A percentile compares a stretch with the other conserved stretches of the same genome.
Evolutionary conservation across 2,888 invertebrate genomes (phyloP).

Genomic region (Drosophila gaucha): DNA sequence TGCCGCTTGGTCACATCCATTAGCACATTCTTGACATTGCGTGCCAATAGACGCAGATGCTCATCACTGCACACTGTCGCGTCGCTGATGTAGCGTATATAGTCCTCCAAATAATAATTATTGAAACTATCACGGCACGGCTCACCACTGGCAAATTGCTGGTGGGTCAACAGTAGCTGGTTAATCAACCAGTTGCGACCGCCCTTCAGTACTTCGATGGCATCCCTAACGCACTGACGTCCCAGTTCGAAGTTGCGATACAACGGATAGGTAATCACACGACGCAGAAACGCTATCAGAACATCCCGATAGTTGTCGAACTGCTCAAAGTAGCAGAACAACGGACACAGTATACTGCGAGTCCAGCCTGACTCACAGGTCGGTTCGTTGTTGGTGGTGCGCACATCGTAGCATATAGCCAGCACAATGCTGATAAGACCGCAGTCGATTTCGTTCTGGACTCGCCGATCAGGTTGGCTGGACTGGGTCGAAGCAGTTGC

Average conservation of each 20-base stretch:
- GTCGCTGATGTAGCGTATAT: conserved; percentile 78
- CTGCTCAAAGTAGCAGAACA: conserved; percentile 81
- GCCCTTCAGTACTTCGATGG: conserved; percentile 78
- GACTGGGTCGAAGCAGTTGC: neutral
- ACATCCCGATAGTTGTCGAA: conserved; percentile 77
- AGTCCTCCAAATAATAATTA: conserved; percentile 79
- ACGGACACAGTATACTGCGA: conserved; percentile 80
- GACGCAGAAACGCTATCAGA: conserved; percentile 81
- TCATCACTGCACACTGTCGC: conserved; percentile 56
- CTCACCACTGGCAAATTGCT: conserved; percentile 68
- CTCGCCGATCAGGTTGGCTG: conserved; percentile 42
- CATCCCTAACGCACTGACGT: conserved; percentile 78
- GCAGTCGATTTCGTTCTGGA: conserved; percentile 78
- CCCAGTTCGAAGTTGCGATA: conserved; percentile 83
- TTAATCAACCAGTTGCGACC: conserved; percentile 81
- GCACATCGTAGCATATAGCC: conserved; percentile 83
- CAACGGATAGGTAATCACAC: conserved; percentile 82
- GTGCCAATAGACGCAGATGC: conserved; percentile 76
- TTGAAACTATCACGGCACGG: conserved; percentile 74
- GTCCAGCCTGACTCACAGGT: conserved; percentile 84
- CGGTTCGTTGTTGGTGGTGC: conserved; percentile 81
- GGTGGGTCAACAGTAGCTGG: conserved; percentile 78
- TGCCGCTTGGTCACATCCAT: conserved; percentile 77
- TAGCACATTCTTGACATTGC: conserved; percentile 81
- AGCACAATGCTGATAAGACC: conserved; percentile 82